Evolutionary conservation across 1,140 invertebrate genomes (phyloP), one percentile per base, ranked within the genome.

Genomic region (Druon quercuslanigerum): DNA sequence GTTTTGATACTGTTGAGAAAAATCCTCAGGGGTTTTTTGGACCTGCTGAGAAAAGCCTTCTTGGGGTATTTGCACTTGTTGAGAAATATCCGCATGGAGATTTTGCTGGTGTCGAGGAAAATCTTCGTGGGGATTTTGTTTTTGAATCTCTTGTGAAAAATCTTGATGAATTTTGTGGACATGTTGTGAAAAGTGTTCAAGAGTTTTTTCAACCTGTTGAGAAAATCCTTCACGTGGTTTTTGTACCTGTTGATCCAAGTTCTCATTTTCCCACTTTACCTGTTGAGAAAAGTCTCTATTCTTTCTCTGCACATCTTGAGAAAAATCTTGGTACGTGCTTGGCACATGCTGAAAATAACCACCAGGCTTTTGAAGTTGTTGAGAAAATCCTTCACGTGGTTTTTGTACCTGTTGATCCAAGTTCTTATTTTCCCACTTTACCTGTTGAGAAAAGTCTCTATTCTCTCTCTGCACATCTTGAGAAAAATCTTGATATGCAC

Each of bases 1-100:
- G 60, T 81, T 72, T 57, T 78, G 74, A 60, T 7, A 71, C 52
- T 81, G n/a, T n/a, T 72, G 54, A 3, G 46, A 33, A 57, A 57
- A 19, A 66, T 57, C 46, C 13, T 54, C 25, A n/a, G 16, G 71
- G 8, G 51, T 25, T 51, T 77, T 71, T 19, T 75, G 20, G 33
- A 51, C 14, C 9, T 74, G 56, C 16, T 77, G 73, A 40, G 56
- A 66, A 56, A 56, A 71, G 20, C 75, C 66, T n/a, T 57, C 57
- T 1, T 33, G 57, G 11, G 50, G 20, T 54, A 20, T 40, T 19
- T 57, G 57, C 9, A 60, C 12, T 16, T 72, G 70, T 51, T 50
- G 52, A 56, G 52, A 50, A 50, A 51, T 25, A 54, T 51, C 25
- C 14, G 40, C 17, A 51, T 25, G 25, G 14, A 50, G 51, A 20